Evolutionary conservation across 1,140 invertebrate genomes (phyloP).

Genomic region (Paralvinella palmiformis): DNA sequence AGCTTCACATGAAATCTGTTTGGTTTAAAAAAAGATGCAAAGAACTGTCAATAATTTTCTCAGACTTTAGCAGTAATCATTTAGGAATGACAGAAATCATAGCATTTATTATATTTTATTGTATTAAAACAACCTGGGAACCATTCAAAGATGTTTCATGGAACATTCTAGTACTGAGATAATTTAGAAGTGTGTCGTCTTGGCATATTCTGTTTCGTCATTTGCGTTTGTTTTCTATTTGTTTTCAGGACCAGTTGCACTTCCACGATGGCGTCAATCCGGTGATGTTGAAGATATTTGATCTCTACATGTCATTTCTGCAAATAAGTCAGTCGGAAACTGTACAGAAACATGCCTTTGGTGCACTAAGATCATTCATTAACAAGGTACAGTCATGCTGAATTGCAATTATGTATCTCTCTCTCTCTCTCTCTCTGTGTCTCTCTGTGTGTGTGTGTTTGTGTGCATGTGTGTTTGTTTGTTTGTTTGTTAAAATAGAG

Average conservation of each 20-base stretch:
- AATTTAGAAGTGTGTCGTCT: neutral
- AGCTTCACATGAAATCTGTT: no score
- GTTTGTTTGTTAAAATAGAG: no score
- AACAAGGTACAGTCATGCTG: slow-evolving; percentile 62
- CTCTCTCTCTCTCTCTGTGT: neutral
- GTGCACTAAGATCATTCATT: slow-evolving; percentile 79
- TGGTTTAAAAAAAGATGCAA: no score
- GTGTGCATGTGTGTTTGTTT: no score
- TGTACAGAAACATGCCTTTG: slow-evolving; percentile 83
- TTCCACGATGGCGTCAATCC: slow-evolving; percentile 66
- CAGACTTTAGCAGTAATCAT: no score
- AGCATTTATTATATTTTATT: no score
- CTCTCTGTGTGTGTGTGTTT: neutral
- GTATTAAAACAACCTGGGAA: no score
- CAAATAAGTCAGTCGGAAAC: slow-evolving; percentile 85
- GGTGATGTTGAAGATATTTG: slow-evolving; percentile 70
- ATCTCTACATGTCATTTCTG: slow-evolving; percentile 78
- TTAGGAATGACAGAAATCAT: no score
- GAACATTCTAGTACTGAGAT: neutral
- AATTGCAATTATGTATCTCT: neutral
- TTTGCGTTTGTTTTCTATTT: neutral
- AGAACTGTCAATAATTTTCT: no score
- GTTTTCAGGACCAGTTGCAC: slow-evolving; percentile 56
- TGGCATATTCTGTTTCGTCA: neutral
- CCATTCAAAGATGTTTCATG: no score